These are phyloP conservation scores for Labeo rohita DNA, from an alignment of 2,113 vertebrate genomes.

Conservation along the genomic window DNA sequence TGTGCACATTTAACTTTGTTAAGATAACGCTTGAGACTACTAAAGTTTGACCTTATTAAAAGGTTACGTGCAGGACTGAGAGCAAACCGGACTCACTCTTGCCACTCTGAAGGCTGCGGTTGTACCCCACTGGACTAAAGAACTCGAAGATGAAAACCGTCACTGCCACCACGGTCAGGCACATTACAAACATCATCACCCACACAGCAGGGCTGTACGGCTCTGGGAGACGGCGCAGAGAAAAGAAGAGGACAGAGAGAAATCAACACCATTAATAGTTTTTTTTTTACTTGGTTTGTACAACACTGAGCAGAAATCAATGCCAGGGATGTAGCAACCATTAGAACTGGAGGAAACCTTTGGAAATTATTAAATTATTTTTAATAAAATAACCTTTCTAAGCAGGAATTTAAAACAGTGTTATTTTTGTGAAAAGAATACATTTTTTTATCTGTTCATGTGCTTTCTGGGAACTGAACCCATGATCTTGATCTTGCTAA, in stretches of 20 bases:
- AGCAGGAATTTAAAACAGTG: neutral
- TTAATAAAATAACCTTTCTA: neutral
- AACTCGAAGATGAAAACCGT: constrained; percentile 94
- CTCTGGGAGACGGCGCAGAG: constrained; percentile 69
- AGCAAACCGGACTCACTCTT: constrained; percentile 82
- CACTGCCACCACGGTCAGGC: constrained; percentile 93
- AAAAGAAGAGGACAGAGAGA: constrained; percentile 32
- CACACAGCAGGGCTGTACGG: constrained; percentile 95
- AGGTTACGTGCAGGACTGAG: neutral
- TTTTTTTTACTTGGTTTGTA: constrained; percentile 2
- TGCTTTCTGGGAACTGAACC: neutral
- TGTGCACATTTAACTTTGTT: constrained; percentile 3
- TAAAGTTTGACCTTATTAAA: constrained; percentile 23
- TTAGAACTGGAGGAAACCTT: neutral
- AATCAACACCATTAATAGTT: neutral
- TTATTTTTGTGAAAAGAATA: neutral
- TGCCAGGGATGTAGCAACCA: neutral
- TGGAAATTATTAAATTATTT: neutral
- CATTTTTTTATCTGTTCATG: neutral
- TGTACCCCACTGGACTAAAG: constrained; percentile 92
- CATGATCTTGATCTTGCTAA: no score
- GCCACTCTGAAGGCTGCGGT: constrained; percentile 83
- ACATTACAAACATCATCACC: constrained; percentile 99
- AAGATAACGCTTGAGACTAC: neutral
- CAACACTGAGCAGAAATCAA: neutral